A percentile compares a stretch with the other conserved stretches of the same genome.
phyloP scores from a whole-genome alignment of 2,888 invertebrate genomes.

The Myopa testacea region DNA sequence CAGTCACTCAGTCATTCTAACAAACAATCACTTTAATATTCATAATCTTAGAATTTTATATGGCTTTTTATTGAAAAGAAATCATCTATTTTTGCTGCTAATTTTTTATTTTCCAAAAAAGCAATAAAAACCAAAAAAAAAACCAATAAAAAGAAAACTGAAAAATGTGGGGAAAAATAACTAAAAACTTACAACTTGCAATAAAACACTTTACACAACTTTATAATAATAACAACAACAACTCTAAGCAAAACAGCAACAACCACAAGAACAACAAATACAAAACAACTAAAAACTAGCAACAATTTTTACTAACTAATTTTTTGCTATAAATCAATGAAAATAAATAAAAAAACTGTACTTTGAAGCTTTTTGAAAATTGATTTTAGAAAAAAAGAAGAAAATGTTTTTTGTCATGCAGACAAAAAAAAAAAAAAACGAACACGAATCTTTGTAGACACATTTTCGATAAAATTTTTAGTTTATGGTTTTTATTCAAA shows the following conservation, averaged over 20 bases:
- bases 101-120: slow-evolving; percentile 7
- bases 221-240: not conserved
- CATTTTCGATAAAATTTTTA: no score
- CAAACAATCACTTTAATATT: not conserved
- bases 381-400: not conserved
- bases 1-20: not conserved
- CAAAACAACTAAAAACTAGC: not conserved
- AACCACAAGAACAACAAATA: slow-evolving; percentile 8
- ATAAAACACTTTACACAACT: slow-evolving; percentile 13
- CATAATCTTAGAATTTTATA: slow-evolving; percentile 3
- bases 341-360: not conserved
- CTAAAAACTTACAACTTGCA: slow-evolving; percentile 8
- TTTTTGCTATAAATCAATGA: not conserved
- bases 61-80: not conserved
- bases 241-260: not conserved
- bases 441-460: no score
- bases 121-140: slow-evolving; percentile 2
- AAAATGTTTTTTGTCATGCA: not conserved
- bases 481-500: no score
- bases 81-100: slow-evolving; percentile 33
- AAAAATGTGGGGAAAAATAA: not conserved
- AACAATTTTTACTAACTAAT: not conserved
- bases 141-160: not conserved
- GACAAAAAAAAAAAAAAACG: not conserved
- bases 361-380: not conserved